Evolutionary conservation across 2,113 vertebrate genomes (phyloP), one percentile per base, ranked within the genome.

Genomic region (Heterotilapia buettikoferi): DNA sequence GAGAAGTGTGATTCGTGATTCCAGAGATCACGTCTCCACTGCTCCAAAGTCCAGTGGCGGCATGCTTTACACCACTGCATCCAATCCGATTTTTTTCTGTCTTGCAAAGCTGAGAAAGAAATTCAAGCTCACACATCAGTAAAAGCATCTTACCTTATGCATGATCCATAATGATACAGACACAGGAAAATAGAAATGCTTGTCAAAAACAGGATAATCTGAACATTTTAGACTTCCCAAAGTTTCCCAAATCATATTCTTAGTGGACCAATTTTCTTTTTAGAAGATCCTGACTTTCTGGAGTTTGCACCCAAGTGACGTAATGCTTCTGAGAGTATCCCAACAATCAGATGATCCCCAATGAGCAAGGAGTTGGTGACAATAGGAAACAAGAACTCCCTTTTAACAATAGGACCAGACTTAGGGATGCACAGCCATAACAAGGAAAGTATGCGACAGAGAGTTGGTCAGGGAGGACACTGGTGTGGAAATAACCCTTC

Each of bases 271-370:
- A 7, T 4, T 76, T 47, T 45, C 21, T 76, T 76, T 76, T 73
- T 47, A 18, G 40, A 2, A 0, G 36, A 24, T 40, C 12, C 0
- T 24, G 38, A 6, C 66, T 26, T 73, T 73, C 40, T 47, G 40
- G 2, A 45, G 40, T 76, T 76, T 47, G 24, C 68, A 47, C 40
- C 21, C 68, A 47, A 21, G 63, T 38, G 6, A 13, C 0, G 1
- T 21, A n/a, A 38, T 10, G 1, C 61, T 38, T 19, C 59, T 63
- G 29, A 63, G 16, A 63, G 59, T 19, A 63, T 33, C 61, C 31
- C 18, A n/a, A 66, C 1, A 63, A 68, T 13, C 61, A 40, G 63
- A 68, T 38, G 33, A 40, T 38, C 19, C 19, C 33, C 33, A 11
- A 21, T 21, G 63, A 40, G 36, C 63, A 24, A 68, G n/a, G 7